Evolutionary conservation across 2,113 vertebrate genomes (phyloP), one percentile per base, ranked within the genome.

Genomic region (Seriola rivoliana): DNA sequence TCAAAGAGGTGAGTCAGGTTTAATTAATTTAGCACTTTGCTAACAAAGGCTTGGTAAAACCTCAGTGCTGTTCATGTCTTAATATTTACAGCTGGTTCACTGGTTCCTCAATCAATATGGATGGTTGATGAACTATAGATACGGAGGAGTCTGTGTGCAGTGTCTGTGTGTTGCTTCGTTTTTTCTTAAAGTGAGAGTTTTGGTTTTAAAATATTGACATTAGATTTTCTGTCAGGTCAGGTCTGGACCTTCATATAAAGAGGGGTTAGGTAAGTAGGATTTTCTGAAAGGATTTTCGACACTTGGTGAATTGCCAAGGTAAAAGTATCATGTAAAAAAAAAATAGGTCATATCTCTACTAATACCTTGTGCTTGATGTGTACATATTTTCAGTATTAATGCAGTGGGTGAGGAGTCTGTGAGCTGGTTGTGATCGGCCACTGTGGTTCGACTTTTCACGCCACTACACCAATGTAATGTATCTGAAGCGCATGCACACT

Each of bases 361-460:
- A 50, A 59, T 32, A 23, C 36, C 71, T 55, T 29, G 38, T 25
- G 36, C 17, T 42, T 14, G 36, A 36, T 44, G 40, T 73, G 17
- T 78, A 50, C 4, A 38, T 34, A 42, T 19, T 34, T 4, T 64
- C 34, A 8, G 63, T 3, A 16, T 4, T 13, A 16, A 11, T 42
- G 59, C 46, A 46, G 21, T n/a, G 16, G 8, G 46, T 66, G 21
- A 21, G 55, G 54, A 60, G 29, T 69, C 34, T 76, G 29, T 32
- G 38, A 21, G 38, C 40, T 38, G 40, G 38, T 19, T 62, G 36
- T 54, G 44, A 75, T 78, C 10, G 12, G 36, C 64, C n/a, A 17
- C 8, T 44, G 48, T 40, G 65, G 40, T 34, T 86, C 0, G 29
- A 85, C 52, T 38, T 84, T 84, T 82, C 60, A 87, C 79, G 68